Evolutionary conservation across 1,140 invertebrate genomes (phyloP).

Genomic region (Idris sp.): DNA sequence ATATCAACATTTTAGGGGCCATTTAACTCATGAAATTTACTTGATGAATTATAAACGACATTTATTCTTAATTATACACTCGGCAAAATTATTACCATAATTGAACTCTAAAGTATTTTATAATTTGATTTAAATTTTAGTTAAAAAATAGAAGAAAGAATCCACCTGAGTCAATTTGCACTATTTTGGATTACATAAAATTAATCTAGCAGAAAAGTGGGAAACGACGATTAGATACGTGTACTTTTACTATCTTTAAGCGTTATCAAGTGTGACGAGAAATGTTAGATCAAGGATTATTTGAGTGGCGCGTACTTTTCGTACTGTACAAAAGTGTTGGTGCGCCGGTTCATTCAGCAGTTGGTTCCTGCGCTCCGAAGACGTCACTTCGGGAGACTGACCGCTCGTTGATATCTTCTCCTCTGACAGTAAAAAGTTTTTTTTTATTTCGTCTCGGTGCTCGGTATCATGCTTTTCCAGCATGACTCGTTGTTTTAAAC

Average conservation of each 20-base stretch:
- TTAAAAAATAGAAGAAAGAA: too few species aligned
- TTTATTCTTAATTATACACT: too few species aligned
- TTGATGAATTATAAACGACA: too few species aligned
- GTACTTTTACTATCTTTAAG: slow-evolving; percentile 57
- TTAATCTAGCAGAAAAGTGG: slow-evolving; percentile 45
- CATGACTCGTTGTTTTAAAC: too few species aligned
- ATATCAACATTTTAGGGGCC: too few species aligned
- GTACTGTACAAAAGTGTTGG: slow-evolving; percentile 55
- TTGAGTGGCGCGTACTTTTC: slow-evolving; percentile 54
- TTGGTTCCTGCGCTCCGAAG: slow-evolving; percentile 52
- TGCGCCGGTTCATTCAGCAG: slow-evolving; percentile 57
- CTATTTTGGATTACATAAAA: slow-evolving; percentile 49
- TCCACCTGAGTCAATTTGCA: slow-evolving; percentile 6
- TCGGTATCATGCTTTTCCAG: too few species aligned
- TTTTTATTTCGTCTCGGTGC: too few species aligned
- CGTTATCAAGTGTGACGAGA: slow-evolving; percentile 57
- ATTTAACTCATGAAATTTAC: too few species aligned
- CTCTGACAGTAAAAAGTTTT: slow-evolving; percentile 8
- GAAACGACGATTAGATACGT: slow-evolving; percentile 53
- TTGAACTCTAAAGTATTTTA: too few species aligned
- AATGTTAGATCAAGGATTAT: slow-evolving; percentile 61
- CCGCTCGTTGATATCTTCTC: slow-evolving; percentile 52
- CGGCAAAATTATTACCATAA: too few species aligned
- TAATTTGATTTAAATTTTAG: too few species aligned
- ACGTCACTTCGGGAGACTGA: slow-evolving; percentile 56